Percentiles rank a stretch among this genome's conserved stretches.
Evolutionary conservation across 2,888 invertebrate species (phyloP).

Genomic region (Rhogogaster chlorosoma): DNA sequence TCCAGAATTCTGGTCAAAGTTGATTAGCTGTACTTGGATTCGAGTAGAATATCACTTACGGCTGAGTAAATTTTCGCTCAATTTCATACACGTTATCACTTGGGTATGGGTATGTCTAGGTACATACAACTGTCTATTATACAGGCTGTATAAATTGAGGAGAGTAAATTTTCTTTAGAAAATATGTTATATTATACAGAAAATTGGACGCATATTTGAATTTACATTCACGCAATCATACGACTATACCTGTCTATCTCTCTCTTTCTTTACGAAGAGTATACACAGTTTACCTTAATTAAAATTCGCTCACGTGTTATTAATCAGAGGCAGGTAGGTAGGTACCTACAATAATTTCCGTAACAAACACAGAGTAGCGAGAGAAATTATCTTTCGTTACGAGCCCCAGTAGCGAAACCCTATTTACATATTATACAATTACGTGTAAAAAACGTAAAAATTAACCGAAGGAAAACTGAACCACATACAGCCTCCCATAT

Average conservation of each 20-base stretch:
- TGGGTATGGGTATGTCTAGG: no score
- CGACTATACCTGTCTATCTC: background rate
- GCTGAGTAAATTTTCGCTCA: no score
- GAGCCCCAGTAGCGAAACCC: background rate
- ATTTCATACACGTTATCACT: background rate
- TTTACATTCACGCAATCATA: background rate
- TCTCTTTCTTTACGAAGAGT: background rate
- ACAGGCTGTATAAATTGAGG: background rate
- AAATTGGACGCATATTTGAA: background rate
- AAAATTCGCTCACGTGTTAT: constrained; percentile 14
- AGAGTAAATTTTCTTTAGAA: background rate
- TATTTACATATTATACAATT: constrained; percentile 2
- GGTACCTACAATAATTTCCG: background rate
- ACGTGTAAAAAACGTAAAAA: background rate
- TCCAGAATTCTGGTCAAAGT: background rate
- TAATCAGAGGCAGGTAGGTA: background rate
- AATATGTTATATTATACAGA: no score
- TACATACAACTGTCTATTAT: background rate
- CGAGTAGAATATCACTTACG: background rate
- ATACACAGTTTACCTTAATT: background rate
- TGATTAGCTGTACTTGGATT: background rate
- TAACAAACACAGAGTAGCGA: background rate
- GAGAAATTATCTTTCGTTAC: constrained; percentile 5
- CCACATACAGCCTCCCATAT: background rate
- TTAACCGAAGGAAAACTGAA: background rate